phyloP scores from a whole-genome alignment of 2,888 invertebrate species.

The Caenorhabditis macrosperma region DNA sequence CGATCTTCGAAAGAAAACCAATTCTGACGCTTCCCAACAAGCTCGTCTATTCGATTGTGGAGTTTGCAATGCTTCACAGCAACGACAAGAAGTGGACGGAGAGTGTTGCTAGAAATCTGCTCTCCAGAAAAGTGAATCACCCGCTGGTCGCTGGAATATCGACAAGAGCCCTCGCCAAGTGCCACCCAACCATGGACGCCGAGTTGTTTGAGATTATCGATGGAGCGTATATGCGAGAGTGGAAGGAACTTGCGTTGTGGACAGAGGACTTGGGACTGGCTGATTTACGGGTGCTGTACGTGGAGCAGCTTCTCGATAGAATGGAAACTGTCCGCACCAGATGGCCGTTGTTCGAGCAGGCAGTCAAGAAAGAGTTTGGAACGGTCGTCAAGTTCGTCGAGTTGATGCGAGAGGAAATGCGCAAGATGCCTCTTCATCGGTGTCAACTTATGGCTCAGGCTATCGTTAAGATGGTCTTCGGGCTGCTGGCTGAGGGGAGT shows the following conservation, averaged over 20 bases:
- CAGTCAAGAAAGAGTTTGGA: conserved; percentile 32
- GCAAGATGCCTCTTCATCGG: conserved; percentile 36
- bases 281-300: conserved; percentile 28
- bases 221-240: conserved; percentile 37
- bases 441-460: conserved; percentile 41
- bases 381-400: conserved; percentile 20
- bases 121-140: conserved; percentile 20
- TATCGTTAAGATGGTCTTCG: conserved; percentile 38
- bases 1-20: conserved; percentile 37
- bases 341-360: conserved; percentile 36
- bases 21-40: conserved; percentile 23
- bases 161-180: background rate
- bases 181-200: conserved; percentile 1
- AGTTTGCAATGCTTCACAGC: conserved; percentile 4
- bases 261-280: conserved; percentile 23
- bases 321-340: conserved; percentile 36
- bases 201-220: conserved; percentile 36
- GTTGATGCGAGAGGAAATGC: conserved; percentile 48
- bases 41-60: conserved; percentile 20
- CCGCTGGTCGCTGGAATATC: conserved; percentile 9
- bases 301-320: conserved; percentile 31
- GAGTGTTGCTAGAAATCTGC: background rate
- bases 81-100: conserved; percentile 5
- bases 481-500: conserved; percentile 14
- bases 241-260: conserved; percentile 39